A percentile compares a stretch with the other conserved stretches of the same genome.
These are phyloP conservation scores for Boulengeromyrus knoepffleri DNA, from an alignment of 2,113 vertebrate genomes.

Conservation along the genomic window DNA sequence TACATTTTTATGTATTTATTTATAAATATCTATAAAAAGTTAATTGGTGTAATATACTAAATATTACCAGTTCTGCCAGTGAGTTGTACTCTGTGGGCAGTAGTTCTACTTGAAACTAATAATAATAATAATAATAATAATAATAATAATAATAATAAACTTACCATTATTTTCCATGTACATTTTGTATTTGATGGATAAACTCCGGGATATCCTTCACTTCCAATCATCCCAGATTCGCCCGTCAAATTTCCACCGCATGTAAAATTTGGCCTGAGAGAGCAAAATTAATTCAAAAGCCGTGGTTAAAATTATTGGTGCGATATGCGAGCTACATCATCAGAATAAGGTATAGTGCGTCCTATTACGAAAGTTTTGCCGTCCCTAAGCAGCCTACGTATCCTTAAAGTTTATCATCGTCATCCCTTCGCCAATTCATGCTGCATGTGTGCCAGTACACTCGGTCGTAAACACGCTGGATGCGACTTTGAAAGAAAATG, in stretches of 20 bases:
- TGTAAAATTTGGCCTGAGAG: constrained; percentile 60
- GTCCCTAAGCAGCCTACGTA: not conserved
- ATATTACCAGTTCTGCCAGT: not conserved
- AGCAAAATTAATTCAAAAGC: not conserved
- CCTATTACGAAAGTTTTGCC: not conserved
- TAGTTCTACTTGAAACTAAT: not conserved
- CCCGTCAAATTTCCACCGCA: constrained; percentile 74
- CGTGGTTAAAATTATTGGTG: not conserved
- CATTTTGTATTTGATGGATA: constrained; percentile 82
- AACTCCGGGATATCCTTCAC: constrained; percentile 76
- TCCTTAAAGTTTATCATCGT: not conserved
- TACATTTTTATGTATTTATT: not conserved
- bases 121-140: not conserved
- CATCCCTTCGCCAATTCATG: not conserved
- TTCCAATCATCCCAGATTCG: constrained; percentile 74
- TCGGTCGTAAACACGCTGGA: not conserved
- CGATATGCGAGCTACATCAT: not conserved
- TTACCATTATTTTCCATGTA: constrained; percentile 84
- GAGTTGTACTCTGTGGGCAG: not conserved
- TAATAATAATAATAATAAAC: constrained; percentile 29
- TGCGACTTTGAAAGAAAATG: not conserved
- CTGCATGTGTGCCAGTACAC: not conserved
- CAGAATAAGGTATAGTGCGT: not conserved
- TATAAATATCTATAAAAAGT: not conserved
- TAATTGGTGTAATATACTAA: not conserved